Conservation (phyloP, 2,888 invertebrate species). For the Eilema griseolum region DNA sequence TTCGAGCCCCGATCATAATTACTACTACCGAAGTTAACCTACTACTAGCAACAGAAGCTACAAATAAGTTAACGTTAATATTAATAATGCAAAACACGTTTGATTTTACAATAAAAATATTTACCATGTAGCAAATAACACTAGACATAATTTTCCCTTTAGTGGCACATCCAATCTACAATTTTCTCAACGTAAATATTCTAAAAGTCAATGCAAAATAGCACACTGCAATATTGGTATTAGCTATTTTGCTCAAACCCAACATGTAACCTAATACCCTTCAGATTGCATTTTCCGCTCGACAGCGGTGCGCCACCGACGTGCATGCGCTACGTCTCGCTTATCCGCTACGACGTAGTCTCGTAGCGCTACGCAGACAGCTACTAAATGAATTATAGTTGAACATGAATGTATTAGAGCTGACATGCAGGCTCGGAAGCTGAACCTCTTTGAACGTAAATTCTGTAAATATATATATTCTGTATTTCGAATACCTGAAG, state of each 20-base stretch:
- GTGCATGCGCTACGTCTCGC: conserved; percentile 48
- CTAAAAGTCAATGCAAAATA: not conserved
- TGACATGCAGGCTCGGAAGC: not conserved
- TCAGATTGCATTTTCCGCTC: conserved; percentile 61
- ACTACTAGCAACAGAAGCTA: too few relatives aligned
- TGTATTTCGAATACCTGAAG: too few relatives aligned
- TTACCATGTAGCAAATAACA: too few relatives aligned
- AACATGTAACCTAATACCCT: conserved; percentile 46
- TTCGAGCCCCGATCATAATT: too few relatives aligned
- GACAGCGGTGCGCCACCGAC: conserved; percentile 38
- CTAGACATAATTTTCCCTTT: not conserved
- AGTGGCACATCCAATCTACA: not conserved
- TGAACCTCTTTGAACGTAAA: not conserved
- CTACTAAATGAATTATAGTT: conserved; percentile 20
- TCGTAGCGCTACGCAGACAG: conserved; percentile 23
- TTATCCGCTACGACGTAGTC: conserved; percentile 34
- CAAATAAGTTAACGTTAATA: too few relatives aligned
- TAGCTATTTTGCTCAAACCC: conserved; percentile 23
- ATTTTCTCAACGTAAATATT: not conserved
- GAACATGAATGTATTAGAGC: not conserved
- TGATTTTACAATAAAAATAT: too few relatives aligned
- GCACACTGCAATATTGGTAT: not conserved
- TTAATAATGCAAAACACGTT: too few relatives aligned
- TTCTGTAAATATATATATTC: too few relatives aligned
- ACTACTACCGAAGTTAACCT: too few relatives aligned